phyloP scores from a whole-genome alignment of 2,797 vertebrate genomes.

The Halcyon leucocephala region DNA sequence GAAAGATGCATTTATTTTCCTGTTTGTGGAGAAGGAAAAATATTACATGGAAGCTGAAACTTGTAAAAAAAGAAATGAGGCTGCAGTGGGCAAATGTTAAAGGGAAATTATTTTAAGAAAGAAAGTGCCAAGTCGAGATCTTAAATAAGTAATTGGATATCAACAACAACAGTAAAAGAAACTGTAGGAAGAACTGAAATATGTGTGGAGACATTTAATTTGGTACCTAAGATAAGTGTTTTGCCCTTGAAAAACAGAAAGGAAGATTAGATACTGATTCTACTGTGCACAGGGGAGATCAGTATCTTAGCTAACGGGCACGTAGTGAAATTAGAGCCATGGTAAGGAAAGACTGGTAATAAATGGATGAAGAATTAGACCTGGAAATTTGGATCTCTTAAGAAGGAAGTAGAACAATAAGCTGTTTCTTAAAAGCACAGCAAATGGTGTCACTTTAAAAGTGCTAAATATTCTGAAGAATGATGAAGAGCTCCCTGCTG shows the following conservation, averaged over 20 bases:
- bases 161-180: background rate
- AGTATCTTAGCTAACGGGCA: background rate
- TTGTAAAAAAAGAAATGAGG: background rate
- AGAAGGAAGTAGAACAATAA: background rate
- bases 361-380: slow-evolving; percentile 3
- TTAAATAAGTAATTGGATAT: background rate
- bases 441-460: background rate
- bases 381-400: background rate
- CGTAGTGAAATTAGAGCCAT: background rate
- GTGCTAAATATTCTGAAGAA: background rate
- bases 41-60: background rate
- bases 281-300: background rate
- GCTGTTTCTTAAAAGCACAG: background rate
- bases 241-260: background rate
- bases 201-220: background rate
- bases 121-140: background rate
- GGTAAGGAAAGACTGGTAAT: background rate
- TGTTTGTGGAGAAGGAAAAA: background rate
- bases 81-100: background rate
- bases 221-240: background rate
- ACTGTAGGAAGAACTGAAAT: background rate
- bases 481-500: background rate
- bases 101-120: background rate
- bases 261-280: background rate
- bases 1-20: background rate